A percentile compares a stretch with the other conserved stretches of the same genome.
phyloP scores from a whole-genome alignment of 1,140 invertebrate species.

The Zaprionus camerounensis region DNA sequence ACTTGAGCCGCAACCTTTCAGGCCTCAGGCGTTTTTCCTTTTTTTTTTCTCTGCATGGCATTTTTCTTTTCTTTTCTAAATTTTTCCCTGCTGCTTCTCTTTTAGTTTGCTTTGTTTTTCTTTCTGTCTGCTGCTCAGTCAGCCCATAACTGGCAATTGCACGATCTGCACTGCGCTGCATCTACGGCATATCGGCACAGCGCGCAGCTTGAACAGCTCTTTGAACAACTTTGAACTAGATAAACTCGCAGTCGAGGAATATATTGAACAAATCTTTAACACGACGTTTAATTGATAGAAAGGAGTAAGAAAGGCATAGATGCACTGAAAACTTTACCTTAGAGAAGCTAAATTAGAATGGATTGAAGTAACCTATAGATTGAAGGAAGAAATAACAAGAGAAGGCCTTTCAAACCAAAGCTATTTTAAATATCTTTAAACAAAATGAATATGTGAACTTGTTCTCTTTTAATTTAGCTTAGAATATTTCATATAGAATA shows the following conservation, averaged over 20 bases:
- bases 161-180: conserved; percentile 56
- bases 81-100: conserved; percentile 9
- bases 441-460: too few relatives aligned
- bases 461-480: too few relatives aligned
- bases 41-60: conserved; percentile 40
- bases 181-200: conserved; percentile 40
- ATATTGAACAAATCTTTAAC: conserved; percentile 6
- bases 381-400: not conserved
- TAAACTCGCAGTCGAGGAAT: not conserved
- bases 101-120: conserved; percentile 16
- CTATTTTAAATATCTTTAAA: too few relatives aligned
- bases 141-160: conserved; percentile 71
- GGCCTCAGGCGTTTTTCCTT: conserved; percentile 55
- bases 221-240: conserved; percentile 1
- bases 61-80: conserved; percentile 47
- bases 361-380: not conserved
- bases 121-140: conserved; percentile 23
- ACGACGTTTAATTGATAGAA: conserved; percentile 9
- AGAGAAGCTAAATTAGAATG: not conserved
- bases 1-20: conserved; percentile 24
- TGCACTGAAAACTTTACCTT: not conserved
- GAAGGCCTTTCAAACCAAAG: not conserved
- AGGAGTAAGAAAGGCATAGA: not conserved
- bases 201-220: conserved; percentile 14
- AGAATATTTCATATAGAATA: not conserved